Conservation (phyloP, 2,113 vertebrate species). For the Aspidoscelis tigris region DNA sequence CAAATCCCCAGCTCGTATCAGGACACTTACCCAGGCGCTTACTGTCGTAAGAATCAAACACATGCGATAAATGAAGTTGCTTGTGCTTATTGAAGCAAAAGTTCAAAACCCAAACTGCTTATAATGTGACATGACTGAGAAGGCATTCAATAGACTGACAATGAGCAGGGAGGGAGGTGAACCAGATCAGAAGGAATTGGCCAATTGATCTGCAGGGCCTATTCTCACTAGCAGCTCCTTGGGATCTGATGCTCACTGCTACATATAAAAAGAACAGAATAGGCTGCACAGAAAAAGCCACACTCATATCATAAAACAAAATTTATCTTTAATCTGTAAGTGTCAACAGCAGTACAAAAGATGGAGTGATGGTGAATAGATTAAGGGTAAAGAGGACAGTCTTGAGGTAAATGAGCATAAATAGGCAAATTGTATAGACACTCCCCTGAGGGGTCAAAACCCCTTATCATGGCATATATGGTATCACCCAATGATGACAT, state of each 20-base stretch:
- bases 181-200: conserved; percentile 11
- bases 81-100: conserved; percentile 39
- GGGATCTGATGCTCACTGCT: conserved; percentile 9
- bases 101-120: conserved; percentile 44
- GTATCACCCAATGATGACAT: conserved; percentile 88
- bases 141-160: background rate
- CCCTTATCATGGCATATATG: conserved; percentile 85
- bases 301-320: conserved; percentile 94
- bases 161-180: conserved; percentile 14
- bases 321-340: conserved; percentile 99
- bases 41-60: conserved; percentile 18
- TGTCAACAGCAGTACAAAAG: conserved; percentile 99
- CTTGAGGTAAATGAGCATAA: conserved; percentile 99
- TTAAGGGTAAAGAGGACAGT: conserved; percentile 97
- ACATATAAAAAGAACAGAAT: conserved; percentile 20
- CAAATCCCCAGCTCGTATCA: conserved; percentile 30
- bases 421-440: conserved; percentile 91
- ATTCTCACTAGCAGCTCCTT: conserved; percentile 29
- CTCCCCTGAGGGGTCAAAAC: conserved; percentile 79
- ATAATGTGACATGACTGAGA: conserved; percentile 13
- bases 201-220: background rate
- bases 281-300: conserved; percentile 69
- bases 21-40: conserved; percentile 49
- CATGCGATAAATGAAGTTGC: conserved; percentile 39
- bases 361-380: conserved; percentile 99